Conservation (phyloP, 2,888 invertebrate species). For the Candidula unifasciata region DNA sequence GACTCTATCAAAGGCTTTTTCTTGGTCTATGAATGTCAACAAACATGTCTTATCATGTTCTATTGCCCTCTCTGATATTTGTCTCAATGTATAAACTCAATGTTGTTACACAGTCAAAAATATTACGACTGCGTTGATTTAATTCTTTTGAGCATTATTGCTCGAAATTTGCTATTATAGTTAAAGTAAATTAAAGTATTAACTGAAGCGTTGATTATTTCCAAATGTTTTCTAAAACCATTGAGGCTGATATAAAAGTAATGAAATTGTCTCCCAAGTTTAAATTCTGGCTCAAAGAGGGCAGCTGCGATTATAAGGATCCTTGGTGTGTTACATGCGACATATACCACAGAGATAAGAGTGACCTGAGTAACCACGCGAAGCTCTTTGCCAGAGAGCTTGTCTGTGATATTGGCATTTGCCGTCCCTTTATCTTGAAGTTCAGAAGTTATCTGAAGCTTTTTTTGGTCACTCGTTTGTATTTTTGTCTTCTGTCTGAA, state of each 20-base stretch:
- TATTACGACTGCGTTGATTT: no score
- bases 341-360: not conserved
- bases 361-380: not conserved
- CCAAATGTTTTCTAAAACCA: not conserved
- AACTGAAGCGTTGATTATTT: not conserved
- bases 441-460: no score
- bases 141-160: no score
- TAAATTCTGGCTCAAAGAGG: not conserved
- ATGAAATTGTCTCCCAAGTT: slow-evolving; percentile 2
- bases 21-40: no score
- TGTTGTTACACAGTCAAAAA: no score
- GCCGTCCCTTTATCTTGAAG: no score
- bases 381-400: slow-evolving; percentile 17
- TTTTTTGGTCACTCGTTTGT: no score
- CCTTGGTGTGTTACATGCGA: not conserved
- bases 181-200: not conserved
- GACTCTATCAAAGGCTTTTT: no score
- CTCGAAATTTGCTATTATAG: not conserved
- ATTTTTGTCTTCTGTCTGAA: not conserved
- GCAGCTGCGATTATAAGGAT: not conserved
- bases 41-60: no score
- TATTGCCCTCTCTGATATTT: no score
- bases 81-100: no score
- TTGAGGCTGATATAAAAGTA: not conserved
- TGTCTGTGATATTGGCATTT: not conserved